Base-by-base conservation (phyloP, 1,140 invertebrate species). In the Procambarus virginalis region DNA sequence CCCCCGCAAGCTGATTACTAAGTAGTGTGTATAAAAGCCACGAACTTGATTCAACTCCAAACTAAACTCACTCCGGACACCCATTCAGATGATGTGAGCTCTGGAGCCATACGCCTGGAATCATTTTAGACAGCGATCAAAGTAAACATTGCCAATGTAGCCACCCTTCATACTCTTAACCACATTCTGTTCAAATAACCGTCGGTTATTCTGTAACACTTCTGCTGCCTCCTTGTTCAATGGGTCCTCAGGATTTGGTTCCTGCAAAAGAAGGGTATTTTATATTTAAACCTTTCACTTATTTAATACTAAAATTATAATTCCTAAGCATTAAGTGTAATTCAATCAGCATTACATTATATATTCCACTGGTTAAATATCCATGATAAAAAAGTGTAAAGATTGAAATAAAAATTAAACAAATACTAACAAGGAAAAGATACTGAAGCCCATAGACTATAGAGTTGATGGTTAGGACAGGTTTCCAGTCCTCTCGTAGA, bases 221-320 rank as follows among this genome's bases (percentile, higher is more conserved):
- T 99, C 98, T 45, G 99, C 99, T n/a, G 99, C 99, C 95, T 99
- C 98, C 95, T 99, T 99, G 94, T 99, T 99, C 85, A 99, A 94
- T 49, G 98, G 99, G 95, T 99, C 99, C 95, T 99, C 98, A 20
- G 98, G 98, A 95, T 99, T 99, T 77, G 99, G 99, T 95, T 99
- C 99, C 97, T 98, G 91, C 34, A 77, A 9, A 83, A 68, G 73
- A 46, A 68, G 51, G 68, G 34, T 34, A 70, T 70, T 22, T 22
- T 34, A 70, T n/a, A 22, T 70, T 70, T 70, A 70, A 34, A 70
- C 22, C 5, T 70, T 22, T 64, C 60, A 64, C 12, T 14, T 64
- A 14, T 64, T 64, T 14, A 8, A 64, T 3, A 64, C 0, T 14
- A 17, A 4, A 17, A 64, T 49, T 17, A 3, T 14, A 45, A 48